Evolutionary conservation across 2,888 invertebrate species (phyloP).

Genomic region (Pristionchus japonicus): DNA sequence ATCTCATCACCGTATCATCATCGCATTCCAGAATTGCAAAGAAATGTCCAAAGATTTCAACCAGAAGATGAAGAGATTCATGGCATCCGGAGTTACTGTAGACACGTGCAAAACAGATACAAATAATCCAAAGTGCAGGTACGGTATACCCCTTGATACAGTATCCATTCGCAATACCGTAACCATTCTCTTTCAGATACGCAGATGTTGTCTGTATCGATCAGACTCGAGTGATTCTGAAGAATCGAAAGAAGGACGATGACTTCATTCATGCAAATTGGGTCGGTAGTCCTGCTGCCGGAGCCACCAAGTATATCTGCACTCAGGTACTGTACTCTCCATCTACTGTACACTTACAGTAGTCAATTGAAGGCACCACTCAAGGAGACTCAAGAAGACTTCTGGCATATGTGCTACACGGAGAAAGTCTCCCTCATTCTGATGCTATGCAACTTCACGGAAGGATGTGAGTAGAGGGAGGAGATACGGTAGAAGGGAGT

Average conservation of each 20-base stretch:
- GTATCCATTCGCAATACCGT: too few relatives aligned
- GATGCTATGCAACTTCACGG: slow-evolving; percentile 40
- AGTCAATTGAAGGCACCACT: slow-evolving; percentile 79
- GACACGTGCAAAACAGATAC: neutral
- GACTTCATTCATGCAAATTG: slow-evolving; percentile 55
- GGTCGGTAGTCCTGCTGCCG: slow-evolving; percentile 41
- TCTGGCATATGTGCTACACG: slow-evolving; percentile 24
- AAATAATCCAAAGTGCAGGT: neutral
- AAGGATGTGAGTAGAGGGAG: slow-evolving; percentile 21
- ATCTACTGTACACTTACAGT: neutral
- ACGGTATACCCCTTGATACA: neutral
- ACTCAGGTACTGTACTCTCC: slow-evolving; percentile 47
- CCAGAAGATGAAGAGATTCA: slow-evolving; percentile 11
- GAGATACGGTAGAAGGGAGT: neutral
- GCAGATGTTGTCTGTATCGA: slow-evolving; percentile 37
- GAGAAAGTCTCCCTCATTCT: slow-evolving; percentile 37
- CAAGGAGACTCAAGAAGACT: neutral
- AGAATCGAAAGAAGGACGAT: slow-evolving; percentile 15
- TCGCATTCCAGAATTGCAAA: neutral
- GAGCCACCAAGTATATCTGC: slow-evolving; percentile 51
- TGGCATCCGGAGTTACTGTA: neutral
- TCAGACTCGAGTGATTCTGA: slow-evolving; percentile 13
- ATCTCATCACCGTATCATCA: too few relatives aligned
- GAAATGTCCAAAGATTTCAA: neutral
- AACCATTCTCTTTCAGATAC: neutral